Conservation (phyloP, 2,113 vertebrate species). For the Turdus rufiventris region DNA sequence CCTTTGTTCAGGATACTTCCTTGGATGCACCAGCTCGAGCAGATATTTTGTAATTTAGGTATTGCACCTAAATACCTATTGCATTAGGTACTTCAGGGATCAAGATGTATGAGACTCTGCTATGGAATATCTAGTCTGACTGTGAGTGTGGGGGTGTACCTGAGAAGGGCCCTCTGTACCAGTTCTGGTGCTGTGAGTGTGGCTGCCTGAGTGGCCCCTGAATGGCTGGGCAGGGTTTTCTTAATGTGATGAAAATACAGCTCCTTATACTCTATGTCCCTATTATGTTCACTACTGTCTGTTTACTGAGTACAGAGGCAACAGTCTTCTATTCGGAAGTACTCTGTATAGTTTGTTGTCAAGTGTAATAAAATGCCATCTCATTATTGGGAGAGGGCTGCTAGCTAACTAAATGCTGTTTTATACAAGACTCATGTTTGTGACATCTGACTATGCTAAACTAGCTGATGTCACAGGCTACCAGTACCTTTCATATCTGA, state of each 20-base stretch:
- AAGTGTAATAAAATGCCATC: neutral
- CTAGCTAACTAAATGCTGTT: neutral
- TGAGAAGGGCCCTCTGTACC: neutral
- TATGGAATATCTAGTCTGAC: too few species aligned
- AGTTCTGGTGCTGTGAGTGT: neutral
- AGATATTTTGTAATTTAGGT: neutral
- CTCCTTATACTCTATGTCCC: neutral
- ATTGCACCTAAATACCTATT: neutral
- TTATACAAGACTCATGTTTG: neutral
- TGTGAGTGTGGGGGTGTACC: neutral
- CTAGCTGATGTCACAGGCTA: constrained; percentile 24
- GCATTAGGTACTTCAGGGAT: neutral
- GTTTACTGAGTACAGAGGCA: neutral
- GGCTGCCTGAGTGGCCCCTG: neutral
- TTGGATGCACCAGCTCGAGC: fast-evolving
- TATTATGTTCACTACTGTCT: neutral
- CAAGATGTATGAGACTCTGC: neutral
- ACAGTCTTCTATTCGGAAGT: neutral
- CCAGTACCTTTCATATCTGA: constrained; percentile 22
- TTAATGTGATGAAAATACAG: neutral
- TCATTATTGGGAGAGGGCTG: neutral
- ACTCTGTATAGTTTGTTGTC: neutral
- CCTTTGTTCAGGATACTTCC: neutral
- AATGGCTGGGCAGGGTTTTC: neutral
- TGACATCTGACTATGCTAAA: constrained; percentile 1